phyloP scores from a whole-genome alignment of 2,888 invertebrate genomes.

The Drosophila peninsularis region DNA sequence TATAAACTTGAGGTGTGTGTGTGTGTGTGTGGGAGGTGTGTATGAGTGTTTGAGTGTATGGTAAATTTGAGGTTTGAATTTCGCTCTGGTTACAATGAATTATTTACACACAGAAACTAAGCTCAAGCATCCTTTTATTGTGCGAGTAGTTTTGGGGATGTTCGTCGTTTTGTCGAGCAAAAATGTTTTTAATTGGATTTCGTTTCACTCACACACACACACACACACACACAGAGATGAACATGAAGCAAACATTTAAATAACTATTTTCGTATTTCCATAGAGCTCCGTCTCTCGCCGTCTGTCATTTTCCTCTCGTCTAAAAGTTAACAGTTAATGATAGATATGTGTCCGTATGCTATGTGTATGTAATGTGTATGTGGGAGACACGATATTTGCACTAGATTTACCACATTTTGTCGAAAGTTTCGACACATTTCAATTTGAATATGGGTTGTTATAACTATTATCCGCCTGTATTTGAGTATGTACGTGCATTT shows the following conservation, averaged over 20 bases:
- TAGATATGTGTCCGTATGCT: slow-evolving; percentile 34
- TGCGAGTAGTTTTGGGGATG: slow-evolving; percentile 33
- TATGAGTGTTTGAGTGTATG: slow-evolving; percentile 4
- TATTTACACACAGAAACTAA: slow-evolving; percentile 70
- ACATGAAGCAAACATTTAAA: slow-evolving; percentile 40
- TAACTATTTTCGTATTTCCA: slow-evolving; percentile 18
- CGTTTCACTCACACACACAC: slow-evolving; percentile 5
- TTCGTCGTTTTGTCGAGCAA: slow-evolving; percentile 35
- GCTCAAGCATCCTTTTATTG: slow-evolving; percentile 46
- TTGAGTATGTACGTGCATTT: slow-evolving; percentile 14
- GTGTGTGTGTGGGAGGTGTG: slow-evolving; percentile 2
- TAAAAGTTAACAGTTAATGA: slow-evolving; percentile 43
- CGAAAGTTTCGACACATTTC: slow-evolving; percentile 24
- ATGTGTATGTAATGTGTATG: slow-evolving; percentile 23
- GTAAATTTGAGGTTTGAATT: slow-evolving; percentile 31
- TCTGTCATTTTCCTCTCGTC: slow-evolving; percentile 12
- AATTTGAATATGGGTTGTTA: slow-evolving; percentile 10
- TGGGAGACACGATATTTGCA: slow-evolving; percentile 48
- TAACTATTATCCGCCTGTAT: slow-evolving; percentile 16
- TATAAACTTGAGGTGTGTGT: background rate
- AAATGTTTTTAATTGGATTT: slow-evolving; percentile 69
- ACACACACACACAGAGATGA: background rate
- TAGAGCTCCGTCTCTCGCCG: slow-evolving; percentile 3
- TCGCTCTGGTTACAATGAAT: slow-evolving; percentile 54
- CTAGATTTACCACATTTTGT: slow-evolving; percentile 57